phyloP scores from a whole-genome alignment of 2,797 vertebrate species.

The Sarcoramphus papa region DNA sequence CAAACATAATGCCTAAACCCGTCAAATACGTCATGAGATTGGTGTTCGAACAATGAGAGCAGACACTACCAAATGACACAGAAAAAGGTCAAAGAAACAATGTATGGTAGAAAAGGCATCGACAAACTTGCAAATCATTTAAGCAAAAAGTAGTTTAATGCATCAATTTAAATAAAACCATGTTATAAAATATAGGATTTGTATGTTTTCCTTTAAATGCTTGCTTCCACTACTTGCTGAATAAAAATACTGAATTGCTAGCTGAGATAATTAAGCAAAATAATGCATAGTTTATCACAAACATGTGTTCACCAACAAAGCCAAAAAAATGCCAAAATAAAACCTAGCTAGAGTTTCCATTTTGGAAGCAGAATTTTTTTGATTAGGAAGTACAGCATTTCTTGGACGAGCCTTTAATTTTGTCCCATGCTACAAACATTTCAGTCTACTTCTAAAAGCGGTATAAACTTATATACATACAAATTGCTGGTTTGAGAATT shows the following conservation, averaged over 20 bases:
- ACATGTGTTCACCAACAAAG: not conserved
- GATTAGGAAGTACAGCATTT: not conserved
- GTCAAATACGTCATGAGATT: constrained; percentile 57
- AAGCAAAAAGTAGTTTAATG: constrained; percentile 39
- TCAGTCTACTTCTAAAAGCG: not conserved
- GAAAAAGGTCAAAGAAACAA: constrained; percentile 63
- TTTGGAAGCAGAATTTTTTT: not conserved
- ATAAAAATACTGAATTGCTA: constrained; percentile 19
- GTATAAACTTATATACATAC: constrained; percentile 13
- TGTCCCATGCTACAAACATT: constrained; percentile 10
- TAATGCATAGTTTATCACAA: not conserved
- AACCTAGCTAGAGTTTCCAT: not conserved
- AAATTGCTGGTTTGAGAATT: not conserved
- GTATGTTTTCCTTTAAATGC: constrained; percentile 7
- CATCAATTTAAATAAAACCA: not conserved
- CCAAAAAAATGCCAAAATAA: not conserved
- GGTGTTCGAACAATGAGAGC: constrained; percentile 66
- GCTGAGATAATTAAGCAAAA: not conserved
- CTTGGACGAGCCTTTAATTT: not conserved
- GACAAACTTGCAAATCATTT: constrained; percentile 50
- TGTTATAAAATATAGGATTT: constrained; percentile 9
- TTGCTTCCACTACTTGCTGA: not conserved
- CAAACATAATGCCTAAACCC: constrained; percentile 68
- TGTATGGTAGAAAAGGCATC: constrained; percentile 49
- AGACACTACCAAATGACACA: constrained; percentile 70